Evolutionary conservation across 92 coral and sea anemone genomes (phyloP).

Genomic region (Heteractis magnifica): DNA sequence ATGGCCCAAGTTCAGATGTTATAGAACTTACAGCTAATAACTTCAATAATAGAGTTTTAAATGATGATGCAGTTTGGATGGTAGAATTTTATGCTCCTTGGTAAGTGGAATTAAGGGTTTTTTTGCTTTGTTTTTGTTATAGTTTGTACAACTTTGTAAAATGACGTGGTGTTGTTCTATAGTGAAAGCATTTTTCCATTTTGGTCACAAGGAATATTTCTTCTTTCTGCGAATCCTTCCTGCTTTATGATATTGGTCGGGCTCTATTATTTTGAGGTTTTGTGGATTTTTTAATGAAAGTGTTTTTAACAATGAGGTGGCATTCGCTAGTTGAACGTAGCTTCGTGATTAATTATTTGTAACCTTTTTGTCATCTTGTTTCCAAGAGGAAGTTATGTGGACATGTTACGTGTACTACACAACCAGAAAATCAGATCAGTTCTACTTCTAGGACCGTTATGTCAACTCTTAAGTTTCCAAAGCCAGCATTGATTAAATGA

Average conservation of each 20-base stretch:
- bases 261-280: neutral
- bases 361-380: neutral
- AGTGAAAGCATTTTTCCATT: neutral
- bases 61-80: constrained; percentile 90
- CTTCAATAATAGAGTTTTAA: constrained; percentile 76
- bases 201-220: too few species aligned
- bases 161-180: neutral
- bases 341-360: neutral
- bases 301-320: neutral
- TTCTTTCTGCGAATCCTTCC: too few species aligned
- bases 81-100: constrained; percentile 98
- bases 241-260: neutral
- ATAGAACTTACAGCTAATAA: constrained; percentile 88
- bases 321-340: neutral
- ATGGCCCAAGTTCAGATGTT: constrained; percentile 85
- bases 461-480: neutral
- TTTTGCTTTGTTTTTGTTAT: constrained; percentile 13
- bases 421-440: too few species aligned
- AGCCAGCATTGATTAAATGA: neutral
- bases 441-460: neutral
- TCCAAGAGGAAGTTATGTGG: neutral
- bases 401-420: neutral
- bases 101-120: constrained; percentile 23
- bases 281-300: neutral
- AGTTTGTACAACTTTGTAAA: neutral